A percentile compares a stretch with the other conserved stretches of the same genome.
Evolutionary conservation across 2,797 vertebrate genomes (phyloP).

Genomic region (Clamator glandarius): DNA sequence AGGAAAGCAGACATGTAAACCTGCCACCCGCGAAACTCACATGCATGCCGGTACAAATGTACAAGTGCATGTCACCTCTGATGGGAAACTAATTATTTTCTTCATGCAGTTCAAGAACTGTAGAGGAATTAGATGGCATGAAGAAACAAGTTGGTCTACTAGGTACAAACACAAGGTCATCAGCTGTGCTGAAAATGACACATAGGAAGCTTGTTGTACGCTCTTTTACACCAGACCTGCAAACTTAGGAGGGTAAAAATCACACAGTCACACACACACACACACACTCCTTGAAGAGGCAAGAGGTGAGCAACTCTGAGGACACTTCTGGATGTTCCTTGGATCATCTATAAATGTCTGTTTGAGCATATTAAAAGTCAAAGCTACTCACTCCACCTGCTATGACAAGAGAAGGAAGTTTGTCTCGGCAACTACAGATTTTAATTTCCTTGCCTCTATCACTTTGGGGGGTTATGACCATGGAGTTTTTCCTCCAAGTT

Average conservation of each 20-base stretch:
- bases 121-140: background rate
- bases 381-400: background rate
- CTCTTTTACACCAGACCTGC: background rate
- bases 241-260: background rate
- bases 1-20: background rate
- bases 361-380: conserved; percentile 1
- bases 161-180: background rate
- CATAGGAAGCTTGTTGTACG: background rate
- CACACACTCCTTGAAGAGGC: background rate
- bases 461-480: background rate
- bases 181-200: background rate
- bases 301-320: background rate
- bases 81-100: background rate
- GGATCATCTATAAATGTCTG: background rate
- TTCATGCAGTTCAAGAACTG: background rate
- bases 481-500: background rate
- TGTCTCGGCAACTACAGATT: background rate
- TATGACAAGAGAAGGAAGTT: conserved; percentile 7
- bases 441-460: background rate
- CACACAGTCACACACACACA: background rate
- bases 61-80: background rate
- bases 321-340: background rate
- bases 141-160: background rate
- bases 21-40: background rate
- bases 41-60: background rate